phyloP scores from a whole-genome alignment of 1,140 invertebrate genomes.

The Drosophila neocordata region DNA sequence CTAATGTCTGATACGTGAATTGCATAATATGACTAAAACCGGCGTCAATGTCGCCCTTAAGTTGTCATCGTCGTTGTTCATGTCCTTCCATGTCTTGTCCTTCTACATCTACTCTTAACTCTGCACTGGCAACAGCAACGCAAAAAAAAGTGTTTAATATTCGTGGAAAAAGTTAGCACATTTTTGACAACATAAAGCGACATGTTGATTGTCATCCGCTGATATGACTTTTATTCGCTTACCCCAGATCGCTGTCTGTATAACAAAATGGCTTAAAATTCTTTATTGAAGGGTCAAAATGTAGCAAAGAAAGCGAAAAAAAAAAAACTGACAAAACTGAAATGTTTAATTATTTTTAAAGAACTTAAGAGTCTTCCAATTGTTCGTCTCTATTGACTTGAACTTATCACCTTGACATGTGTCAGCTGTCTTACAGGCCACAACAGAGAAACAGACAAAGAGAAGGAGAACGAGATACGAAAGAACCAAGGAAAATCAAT shows the following conservation, averaged over 20 bases:
- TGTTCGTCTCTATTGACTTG: constrained; percentile 56
- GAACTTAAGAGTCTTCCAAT: constrained; percentile 48
- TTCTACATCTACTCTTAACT: not conserved
- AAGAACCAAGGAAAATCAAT: constrained; percentile 43
- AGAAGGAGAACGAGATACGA: not conserved
- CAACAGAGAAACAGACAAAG: constrained; percentile 5
- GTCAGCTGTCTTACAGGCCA: constrained; percentile 52
- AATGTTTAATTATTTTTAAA: constrained; percentile 54
- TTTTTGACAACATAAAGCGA: constrained; percentile 41
- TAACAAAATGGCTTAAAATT: constrained; percentile 23
- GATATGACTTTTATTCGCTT: constrained; percentile 46
- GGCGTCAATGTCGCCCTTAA: constrained; percentile 51
- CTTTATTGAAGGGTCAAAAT: not conserved
- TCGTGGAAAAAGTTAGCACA: constrained; percentile 51
- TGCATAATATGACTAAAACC: constrained; percentile 45
- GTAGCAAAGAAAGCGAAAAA: no score
- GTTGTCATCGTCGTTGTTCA: constrained; percentile 43
- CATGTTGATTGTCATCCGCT: constrained; percentile 38
- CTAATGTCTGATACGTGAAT: constrained; percentile 59
- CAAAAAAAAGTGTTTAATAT: constrained; percentile 48
- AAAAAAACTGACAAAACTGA: no score
- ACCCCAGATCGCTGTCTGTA: constrained; percentile 48
- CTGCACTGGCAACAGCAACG: constrained; percentile 8
- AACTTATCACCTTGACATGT: constrained; percentile 48
- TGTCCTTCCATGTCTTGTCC: constrained; percentile 13